Base-by-base conservation (phyloP, 2,888 invertebrate species). In the Andrena camellia region DNA sequence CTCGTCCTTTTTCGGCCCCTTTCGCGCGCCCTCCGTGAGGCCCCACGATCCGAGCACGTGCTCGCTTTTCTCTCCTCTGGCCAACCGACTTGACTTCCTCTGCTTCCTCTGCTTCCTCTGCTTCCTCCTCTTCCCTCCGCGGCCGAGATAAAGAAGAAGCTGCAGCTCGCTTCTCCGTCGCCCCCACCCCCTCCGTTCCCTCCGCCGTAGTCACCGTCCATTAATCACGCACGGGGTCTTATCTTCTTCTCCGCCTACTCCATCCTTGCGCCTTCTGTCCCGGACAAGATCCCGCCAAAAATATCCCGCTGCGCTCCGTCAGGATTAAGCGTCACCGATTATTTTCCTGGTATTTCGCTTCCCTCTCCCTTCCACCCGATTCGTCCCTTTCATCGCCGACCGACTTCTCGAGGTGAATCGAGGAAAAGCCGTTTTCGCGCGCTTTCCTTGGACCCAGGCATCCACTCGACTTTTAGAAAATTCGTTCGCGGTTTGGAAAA, bases 181-280 rank as follows among this genome's bases (percentile, higher is more conserved):
- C 66, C 54, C 72, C 75, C 4, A 50, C 48, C 62, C 29, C 62
- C 74, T 60, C 62, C 35, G 0, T 35, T 3, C 48, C 13, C 52
- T 33, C 6, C 7, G 3, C 52, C 70, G 63, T 89, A 88, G 87
- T 76, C 86, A 79, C 83, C 84, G 78, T 85, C 86, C 86, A 90
- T 91, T 90, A 90, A 91, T 91, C 90, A 90, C 87, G 84, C 70
- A 76, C 79, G 48, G 85, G 76, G 86, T 86, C 87, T 89, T 90
- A 89, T 91, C 90, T 89, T 78, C 80, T 86, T 83, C 84, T 69
- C 85, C 86, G 86, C 89, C 87, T 70, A 81, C 83, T 75, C 60
- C 75, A 70, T 81, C 79, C 79, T 77, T 72, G 66, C 76, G 75
- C 78, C 70, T 79, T 84, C 78, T 82, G 66, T 68, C 68, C 78